Evolutionary conservation across 2,113 vertebrate genomes (phyloP), one percentile per base, ranked within the genome.

Genomic region (Campylomormyrus tamandua): DNA sequence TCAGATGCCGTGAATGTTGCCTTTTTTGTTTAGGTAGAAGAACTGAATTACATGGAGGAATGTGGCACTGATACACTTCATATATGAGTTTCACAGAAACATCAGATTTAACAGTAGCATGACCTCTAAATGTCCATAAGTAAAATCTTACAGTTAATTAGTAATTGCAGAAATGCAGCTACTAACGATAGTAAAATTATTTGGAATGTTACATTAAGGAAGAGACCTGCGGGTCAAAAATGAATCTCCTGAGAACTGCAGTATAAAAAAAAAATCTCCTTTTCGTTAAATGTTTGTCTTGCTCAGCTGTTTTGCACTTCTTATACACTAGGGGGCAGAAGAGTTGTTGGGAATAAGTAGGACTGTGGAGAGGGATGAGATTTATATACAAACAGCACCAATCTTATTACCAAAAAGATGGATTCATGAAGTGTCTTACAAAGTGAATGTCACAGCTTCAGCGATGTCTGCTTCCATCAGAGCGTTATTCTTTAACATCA

Each of bases 311-410:
- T 80, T 80, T 80, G 74, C 74, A 80, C 31, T 80, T 42, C 5
- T 80, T 80, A 24, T 39, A 19, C 90, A 90, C 50, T 56, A 90
- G 90, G 66, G 87, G 90, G 86, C 90, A 90, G 86, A 45, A 86
- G 27, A 90, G 52, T 21, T 86, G 7, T 86, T 86, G 66, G 66
- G n/a, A 74, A 74, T 74, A 74, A 31, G 13, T 74, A 13, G 9
- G n/a, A 35, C n/a, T 4, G 3, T 13, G 31, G 31, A 35, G 8
- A n/a, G 8, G 3, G 11, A 31, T 35, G n/a, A 70, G 24, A 0
- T 74, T 15, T 74, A 0, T 74, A 15, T 35, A 74, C 27, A 74
- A 74, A 74, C 66, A 80, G 74, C 35, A 39, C 21, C 35, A 5
- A 77, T 39, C 35, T 80, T 39, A 80, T 80, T 6, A 42, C 74